Evolutionary conservation across 2,113 vertebrate species (phyloP), one percentile per base, ranked within the genome.

Genomic region (Tursiops truncatus): DNA sequence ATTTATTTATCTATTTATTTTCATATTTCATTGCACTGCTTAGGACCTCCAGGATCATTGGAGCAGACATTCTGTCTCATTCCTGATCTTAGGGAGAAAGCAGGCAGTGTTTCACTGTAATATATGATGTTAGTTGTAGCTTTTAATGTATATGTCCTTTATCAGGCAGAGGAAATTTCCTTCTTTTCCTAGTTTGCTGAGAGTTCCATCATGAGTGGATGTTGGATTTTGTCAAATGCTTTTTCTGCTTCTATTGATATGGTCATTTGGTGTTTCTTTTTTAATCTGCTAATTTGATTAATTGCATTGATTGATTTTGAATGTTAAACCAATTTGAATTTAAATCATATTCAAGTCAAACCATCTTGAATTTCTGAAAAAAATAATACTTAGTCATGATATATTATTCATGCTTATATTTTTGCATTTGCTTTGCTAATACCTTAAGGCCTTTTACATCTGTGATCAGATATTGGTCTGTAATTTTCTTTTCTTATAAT

Each of bases 321-420:
- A 63, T 95, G n/a, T 67, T 92, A 82, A 91, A 60, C 15, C 47
- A 63, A 41, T 67, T 79, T 79, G 50, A 79, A n/a, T 79, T 79
- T 79, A 79, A 56, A 36, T 79, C 20, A 79, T 36, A n/a, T 56
- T 79, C 20, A 79, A 56, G 47, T 77, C 86, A 82, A 91, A 60
- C 20, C 38, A 76, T 31, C 56, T 83, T 88, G 25, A 86, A 87
- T 91, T 94, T 90, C 20, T 91, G n/a, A 79, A 95, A 92, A 82
- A 92, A 89, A 73, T 76, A 2, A 23, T 15, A 60, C 18, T 81
- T 82, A 92, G 44, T 73, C 53, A 47, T 31, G 26, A 68, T 68
- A 11, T 86, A 10, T 13, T 33, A 60, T 74, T 89, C 17, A 53
- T 60, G 91, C 41, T 89, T 89, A 47, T 80, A 44, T 44, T 73